Evolutionary conservation across 2,113 vertebrate genomes (phyloP), one percentile per base, ranked within the genome.

Genomic region (Cyanoramphus novaezelandiae): DNA sequence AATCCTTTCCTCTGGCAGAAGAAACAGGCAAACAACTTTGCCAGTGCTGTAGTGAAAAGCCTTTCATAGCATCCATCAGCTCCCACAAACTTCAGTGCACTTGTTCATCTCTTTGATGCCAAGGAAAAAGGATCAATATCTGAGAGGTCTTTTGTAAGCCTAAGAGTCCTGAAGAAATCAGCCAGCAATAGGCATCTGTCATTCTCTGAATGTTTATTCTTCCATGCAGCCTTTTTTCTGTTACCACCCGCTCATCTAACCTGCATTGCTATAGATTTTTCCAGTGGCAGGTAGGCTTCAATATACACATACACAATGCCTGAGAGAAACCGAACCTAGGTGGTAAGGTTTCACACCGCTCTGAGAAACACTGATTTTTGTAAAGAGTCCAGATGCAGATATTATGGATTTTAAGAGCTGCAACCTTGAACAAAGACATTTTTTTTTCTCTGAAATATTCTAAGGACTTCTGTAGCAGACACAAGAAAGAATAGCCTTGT

Each of bases 51-150:
- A 80, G 47, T 65, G 67, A 82, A 94, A 92, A 95, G 39, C 55
- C 59, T 97, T 93, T 95, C 88, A 90, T 27, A 63, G 60, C 29
- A 81, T 68, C 53, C 0, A 0, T 71, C 80, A 91, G 63, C 63
- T 90, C 79, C 53, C 3, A 4, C 15, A 27, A 89, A 91, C 86
- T 94, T 92, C 88, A 87, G 70, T 69, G 65, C 25, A 44, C 59
- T 94, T 92, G 76, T 83, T 95, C 71, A 29, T 88, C 83, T 81
- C 64, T 94, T 88, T 92, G 76, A 91, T 94, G 90, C n/a, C n/a
- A 55, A 74, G 53, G 52, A 85, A 46, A 76, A 89, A 86, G 13
- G 43, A 96, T 96, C 95, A 77, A 93, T 95, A 90, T 62, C 75
- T 37, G 21, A 93, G 44, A 91, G 33, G 87, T 67, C 47, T 94